phyloP scores from a whole-genome alignment of 2,797 vertebrate species.

The Spinus pinus region DNA sequence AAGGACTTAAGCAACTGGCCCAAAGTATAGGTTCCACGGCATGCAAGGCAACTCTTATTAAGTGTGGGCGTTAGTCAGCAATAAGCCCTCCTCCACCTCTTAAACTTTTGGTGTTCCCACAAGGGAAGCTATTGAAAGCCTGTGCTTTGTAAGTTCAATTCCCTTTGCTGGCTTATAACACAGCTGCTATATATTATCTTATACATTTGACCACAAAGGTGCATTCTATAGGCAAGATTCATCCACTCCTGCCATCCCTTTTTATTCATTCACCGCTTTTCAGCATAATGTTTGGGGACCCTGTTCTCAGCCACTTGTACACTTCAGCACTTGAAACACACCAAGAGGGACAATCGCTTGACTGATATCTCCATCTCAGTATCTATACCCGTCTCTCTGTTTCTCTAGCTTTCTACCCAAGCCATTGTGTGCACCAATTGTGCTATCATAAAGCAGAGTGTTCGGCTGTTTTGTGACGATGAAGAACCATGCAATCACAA shows the following conservation, averaged over 20 bases:
- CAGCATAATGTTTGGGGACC: conserved; percentile 67
- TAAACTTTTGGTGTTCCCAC: conserved; percentile 72
- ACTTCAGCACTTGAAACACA: conserved; percentile 70
- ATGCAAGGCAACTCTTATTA: conserved; percentile 48
- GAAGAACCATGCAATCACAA: conserved; percentile 80
- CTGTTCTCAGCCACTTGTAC: conserved; percentile 71
- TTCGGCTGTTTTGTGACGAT: conserved; percentile 72
- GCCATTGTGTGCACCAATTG: conserved; percentile 66
- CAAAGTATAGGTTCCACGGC: conserved; percentile 36
- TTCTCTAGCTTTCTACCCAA: conserved; percentile 69
- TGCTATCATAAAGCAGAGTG: conserved; percentile 70
- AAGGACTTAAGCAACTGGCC: conserved; percentile 39
- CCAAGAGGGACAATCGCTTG: conserved; percentile 74
- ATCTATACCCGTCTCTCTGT: conserved; percentile 60
- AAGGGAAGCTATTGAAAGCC: conserved; percentile 67
- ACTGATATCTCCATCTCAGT: conserved; percentile 75
- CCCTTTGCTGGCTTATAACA: conserved; percentile 72
- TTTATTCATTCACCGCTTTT: conserved; percentile 73
- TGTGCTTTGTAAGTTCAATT: conserved; percentile 68
- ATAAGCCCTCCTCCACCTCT: conserved; percentile 63
- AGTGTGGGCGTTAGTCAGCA: conserved; percentile 50
- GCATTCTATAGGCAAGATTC: conserved; percentile 75
- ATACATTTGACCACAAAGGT: conserved; percentile 76
- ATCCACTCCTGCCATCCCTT: conserved; percentile 74
- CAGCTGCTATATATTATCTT: conserved; percentile 79